Percentiles rank a stretch among this genome's conserved stretches.
Evolutionary conservation across 2,888 invertebrate species (phyloP).

Genomic region (Drosophila greeni): DNA sequence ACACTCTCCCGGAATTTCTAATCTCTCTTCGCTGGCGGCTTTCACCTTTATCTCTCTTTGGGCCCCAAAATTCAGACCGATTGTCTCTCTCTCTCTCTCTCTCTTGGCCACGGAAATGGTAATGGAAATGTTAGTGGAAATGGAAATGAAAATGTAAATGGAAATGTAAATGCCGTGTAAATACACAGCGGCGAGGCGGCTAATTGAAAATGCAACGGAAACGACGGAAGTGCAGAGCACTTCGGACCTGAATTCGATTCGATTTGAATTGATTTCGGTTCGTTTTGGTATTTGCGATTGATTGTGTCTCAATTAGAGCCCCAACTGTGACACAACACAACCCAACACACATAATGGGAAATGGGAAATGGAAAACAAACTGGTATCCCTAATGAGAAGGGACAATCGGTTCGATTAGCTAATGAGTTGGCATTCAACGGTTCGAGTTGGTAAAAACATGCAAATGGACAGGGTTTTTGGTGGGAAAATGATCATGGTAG

Average conservation of each 20-base stretch:
- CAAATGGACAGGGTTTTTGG: not conserved
- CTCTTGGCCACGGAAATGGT: conserved; percentile 53
- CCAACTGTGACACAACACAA: conserved; percentile 12
- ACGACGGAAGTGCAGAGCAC: conserved; percentile 29
- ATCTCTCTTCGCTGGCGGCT: conserved; percentile 38
- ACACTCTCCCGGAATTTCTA: conserved; percentile 40
- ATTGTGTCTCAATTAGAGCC: conserved; percentile 45
- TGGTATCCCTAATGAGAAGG: conserved; percentile 17
- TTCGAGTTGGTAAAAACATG: conserved; percentile 11
- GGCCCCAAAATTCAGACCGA: conserved; percentile 1
- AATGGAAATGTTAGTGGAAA: conserved; percentile 43
- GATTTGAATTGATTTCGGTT: conserved; percentile 24
- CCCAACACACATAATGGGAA: conserved; percentile 13
- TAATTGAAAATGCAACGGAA: conserved; percentile 54
- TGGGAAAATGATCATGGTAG: not conserved
- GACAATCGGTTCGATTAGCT: conserved; percentile 27
- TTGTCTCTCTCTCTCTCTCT: conserved; percentile 11
- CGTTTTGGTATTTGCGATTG: conserved; percentile 24
- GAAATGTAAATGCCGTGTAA: conserved; percentile 50
- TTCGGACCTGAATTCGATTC: conserved; percentile 35
- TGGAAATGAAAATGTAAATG: conserved; percentile 55
- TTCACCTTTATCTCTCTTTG: conserved; percentile 48
- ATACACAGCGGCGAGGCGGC: conserved; percentile 39
- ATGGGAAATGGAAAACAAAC: conserved; percentile 14
- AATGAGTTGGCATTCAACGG: conserved; percentile 15